Evolutionary conservation across 2,797 vertebrate genomes (phyloP).

Genomic region (Carduelis carduelis): DNA sequence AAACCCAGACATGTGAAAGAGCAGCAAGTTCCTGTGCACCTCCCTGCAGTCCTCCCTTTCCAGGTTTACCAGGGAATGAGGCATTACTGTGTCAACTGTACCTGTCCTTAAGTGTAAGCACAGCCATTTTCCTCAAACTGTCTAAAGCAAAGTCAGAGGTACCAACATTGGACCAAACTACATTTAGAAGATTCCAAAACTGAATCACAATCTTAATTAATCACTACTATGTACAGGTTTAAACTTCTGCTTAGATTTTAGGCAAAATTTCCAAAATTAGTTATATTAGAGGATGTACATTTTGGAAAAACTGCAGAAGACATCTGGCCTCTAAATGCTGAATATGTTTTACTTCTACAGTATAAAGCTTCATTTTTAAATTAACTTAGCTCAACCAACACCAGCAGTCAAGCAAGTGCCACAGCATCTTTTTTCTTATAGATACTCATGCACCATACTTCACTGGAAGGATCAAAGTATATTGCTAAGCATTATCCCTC

Average conservation of each 20-base stretch:
- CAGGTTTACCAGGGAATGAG: neutral
- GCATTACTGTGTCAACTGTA: neutral
- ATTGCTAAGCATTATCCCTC: neutral
- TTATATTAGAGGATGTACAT: neutral
- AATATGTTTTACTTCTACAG: neutral
- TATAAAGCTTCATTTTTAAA: neutral
- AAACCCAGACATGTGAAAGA: neutral
- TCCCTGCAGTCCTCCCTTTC: neutral
- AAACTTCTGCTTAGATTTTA: neutral
- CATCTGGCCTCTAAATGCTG: neutral
- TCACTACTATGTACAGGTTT: accelerated
- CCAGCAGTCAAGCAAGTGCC: neutral
- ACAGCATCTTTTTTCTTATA: neutral
- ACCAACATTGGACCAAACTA: neutral
- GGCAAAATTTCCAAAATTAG: neutral
- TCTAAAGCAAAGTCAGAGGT: neutral
- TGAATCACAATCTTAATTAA: neutral
- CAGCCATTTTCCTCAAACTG: neutral
- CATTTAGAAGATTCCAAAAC: neutral
- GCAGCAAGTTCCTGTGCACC: neutral
- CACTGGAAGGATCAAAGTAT: neutral
- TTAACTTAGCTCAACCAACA: neutral
- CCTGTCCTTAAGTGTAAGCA: neutral
- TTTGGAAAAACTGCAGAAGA: neutral
- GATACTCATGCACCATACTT: neutral